These are phyloP conservation scores for Clitarchus hookeri DNA, from an alignment of 2,888 invertebrate genomes.

Conservation along the genomic window DNA sequence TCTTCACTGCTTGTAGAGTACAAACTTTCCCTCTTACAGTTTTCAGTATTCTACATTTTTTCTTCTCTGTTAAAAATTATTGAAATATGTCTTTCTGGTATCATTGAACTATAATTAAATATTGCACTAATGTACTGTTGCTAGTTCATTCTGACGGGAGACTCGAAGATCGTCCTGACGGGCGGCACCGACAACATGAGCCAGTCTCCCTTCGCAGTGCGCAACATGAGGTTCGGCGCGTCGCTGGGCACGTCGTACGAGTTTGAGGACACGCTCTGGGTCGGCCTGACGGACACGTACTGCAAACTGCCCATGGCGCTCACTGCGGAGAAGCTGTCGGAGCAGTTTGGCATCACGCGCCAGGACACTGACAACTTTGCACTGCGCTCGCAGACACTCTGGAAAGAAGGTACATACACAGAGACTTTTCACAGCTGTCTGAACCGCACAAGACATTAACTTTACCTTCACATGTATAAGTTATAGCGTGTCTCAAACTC, in stretches of 20 bases:
- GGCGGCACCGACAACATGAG: conserved; percentile 98
- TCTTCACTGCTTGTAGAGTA: too few species aligned
- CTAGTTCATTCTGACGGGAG: conserved; percentile 84
- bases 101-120: too few species aligned
- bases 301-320: conserved; percentile 94
- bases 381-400: conserved; percentile 80
- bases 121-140: conserved; percentile 44
- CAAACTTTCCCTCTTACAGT: too few species aligned
- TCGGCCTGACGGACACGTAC: conserved; percentile 82
- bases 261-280: conserved; percentile 91
- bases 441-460: too few species aligned
- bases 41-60: too few species aligned
- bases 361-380: conserved; percentile 87
- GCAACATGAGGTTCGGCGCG: conserved; percentile 87
- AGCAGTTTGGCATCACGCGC: conserved; percentile 77
- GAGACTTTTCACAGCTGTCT: too few species aligned
- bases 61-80: too few species aligned
- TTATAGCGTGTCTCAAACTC: too few species aligned
- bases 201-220: conserved; percentile 82
- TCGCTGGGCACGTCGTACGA: conserved; percentile 74
- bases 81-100: too few species aligned
- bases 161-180: conserved; percentile 82
- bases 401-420: conserved; percentile 85
- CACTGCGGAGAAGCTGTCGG: conserved; percentile 93
- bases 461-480: too few species aligned